Percentiles rank a stretch among this genome's conserved stretches.
These are phyloP conservation scores for Saguinus imperator DNA, from an alignment of 2,113 vertebrate genomes.

Conservation along the genomic window DNA sequence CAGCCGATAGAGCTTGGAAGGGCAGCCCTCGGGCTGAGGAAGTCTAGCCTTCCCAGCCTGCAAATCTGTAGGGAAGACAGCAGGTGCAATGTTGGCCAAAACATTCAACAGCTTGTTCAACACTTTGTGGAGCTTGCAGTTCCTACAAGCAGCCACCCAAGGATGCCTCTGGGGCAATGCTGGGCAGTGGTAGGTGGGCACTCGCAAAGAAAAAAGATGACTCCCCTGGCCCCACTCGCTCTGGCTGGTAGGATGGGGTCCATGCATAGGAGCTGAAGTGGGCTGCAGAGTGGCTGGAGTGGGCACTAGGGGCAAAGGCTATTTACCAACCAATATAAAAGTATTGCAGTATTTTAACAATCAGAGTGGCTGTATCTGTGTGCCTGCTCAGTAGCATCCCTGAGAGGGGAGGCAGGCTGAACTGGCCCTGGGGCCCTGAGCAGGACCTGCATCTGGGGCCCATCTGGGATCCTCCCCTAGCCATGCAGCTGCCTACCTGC, in stretches of 20 bases:
- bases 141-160: neutral
- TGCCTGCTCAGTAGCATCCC: neutral
- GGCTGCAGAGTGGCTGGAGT: neutral
- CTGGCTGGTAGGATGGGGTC: neutral
- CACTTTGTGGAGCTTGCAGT: neutral
- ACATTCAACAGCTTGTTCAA: neutral
- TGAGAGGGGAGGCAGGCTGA: neutral
- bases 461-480: neutral
- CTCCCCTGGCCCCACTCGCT: neutral
- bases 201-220: neutral
- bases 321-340: neutral
- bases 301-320: neutral
- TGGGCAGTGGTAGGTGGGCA: neutral
- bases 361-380: accelerated
- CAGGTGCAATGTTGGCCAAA: neutral
- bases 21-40: conserved; percentile 90
- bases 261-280: neutral
- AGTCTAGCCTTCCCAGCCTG: conserved; percentile 91
- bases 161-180: neutral
- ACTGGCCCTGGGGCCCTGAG: neutral
- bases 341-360: neutral
- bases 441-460: neutral
- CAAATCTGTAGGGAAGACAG: conserved; percentile 83
- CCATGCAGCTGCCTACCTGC: conserved; percentile 86
- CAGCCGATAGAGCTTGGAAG: conserved; percentile 92